phyloP scores from a whole-genome alignment of 2,797 vertebrate genomes.

The Pangasius macronema region DNA sequence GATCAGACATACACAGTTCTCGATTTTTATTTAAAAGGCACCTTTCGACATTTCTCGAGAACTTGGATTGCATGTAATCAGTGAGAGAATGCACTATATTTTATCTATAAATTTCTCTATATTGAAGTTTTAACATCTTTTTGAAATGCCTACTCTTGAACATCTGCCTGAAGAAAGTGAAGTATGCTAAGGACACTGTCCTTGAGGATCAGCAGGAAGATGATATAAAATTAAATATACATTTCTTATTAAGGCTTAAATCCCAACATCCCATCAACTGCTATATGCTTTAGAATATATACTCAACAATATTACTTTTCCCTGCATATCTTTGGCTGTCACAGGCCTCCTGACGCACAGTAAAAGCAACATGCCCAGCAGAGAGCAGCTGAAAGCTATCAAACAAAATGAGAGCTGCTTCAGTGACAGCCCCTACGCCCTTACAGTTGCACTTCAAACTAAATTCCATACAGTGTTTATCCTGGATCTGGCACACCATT shows the following conservation, averaged over 20 bases:
- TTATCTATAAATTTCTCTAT: no score
- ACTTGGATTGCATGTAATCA: neutral
- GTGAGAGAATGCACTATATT: no score
- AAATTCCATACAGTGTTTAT: conserved; percentile 22
- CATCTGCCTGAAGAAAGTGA: neutral
- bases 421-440: conserved; percentile 27
- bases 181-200: neutral
- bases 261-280: neutral
- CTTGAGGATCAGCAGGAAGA: neutral
- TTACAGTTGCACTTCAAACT: conserved; percentile 30
- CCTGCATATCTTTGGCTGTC: conserved; percentile 39
- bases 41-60: neutral
- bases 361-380: conserved; percentile 41
- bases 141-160: neutral
- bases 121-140: neutral
- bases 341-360: conserved; percentile 29
- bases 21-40: neutral
- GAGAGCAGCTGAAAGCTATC: conserved; percentile 54
- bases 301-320: neutral
- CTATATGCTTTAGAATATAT: neutral
- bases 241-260: neutral
- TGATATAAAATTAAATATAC: neutral
- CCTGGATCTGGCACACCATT: conserved; percentile 18
- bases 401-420: conserved; percentile 47
- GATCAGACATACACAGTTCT: neutral